Conservation (phyloP, 2,113 vertebrate species). For the Dolichallabes microphthalmus region DNA sequence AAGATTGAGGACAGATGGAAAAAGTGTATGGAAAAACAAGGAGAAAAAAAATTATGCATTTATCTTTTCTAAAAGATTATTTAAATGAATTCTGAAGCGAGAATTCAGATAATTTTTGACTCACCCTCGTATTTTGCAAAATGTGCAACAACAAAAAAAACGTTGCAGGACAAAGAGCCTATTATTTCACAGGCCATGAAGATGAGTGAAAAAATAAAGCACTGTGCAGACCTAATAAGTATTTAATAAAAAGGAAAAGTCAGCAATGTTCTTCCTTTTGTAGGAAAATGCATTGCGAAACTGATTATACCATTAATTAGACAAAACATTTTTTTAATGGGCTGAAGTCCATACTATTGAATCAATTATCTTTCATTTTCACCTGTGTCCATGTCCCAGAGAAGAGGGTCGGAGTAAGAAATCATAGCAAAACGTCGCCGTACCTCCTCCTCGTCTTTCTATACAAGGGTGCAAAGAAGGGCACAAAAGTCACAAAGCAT, state of each 20-base stretch:
- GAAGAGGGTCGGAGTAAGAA: constrained; percentile 75
- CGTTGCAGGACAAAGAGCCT: no score
- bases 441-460: constrained; percentile 86
- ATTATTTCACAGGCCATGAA: no score
- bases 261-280: background rate
- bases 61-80: no score
- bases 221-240: background rate
- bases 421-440: constrained; percentile 81
- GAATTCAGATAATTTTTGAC: no score
- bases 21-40: no score
- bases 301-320: background rate
- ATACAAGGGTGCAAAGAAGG: constrained; percentile 10
- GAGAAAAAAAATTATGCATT: no score
- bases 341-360: background rate
- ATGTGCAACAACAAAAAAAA: no score
- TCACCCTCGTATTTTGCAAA: no score
- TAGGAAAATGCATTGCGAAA: background rate
- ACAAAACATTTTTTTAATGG: background rate
- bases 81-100: no score
- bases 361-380: constrained; percentile 36
- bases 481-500: background rate
- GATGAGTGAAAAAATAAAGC: background rate
- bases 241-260: background rate
- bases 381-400: constrained; percentile 73
- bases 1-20: no score